Evolutionary conservation across 2,888 invertebrate genomes (phyloP), one percentile per base, ranked within the genome.

Genomic region (Strigamia transsilvanica): DNA sequence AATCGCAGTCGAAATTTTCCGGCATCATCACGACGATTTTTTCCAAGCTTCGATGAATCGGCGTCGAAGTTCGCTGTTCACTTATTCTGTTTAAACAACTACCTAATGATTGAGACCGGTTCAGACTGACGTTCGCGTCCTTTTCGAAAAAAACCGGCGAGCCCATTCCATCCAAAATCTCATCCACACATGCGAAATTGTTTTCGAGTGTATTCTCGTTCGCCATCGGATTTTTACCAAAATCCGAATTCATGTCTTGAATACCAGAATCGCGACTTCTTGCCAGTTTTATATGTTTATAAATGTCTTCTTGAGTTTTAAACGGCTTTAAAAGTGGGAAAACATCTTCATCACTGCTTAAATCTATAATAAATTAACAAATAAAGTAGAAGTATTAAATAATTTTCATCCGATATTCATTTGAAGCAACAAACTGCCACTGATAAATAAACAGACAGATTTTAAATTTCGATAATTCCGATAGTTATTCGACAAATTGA

Each of bases 31-130:
- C 27, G 38, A 38, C 38, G 27, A 78, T 21, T 78, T 78, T 78
- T 78, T 78, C 78, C 2, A 27, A 6, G 78, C 78, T 78, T 41
- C 80, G 42, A 32, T 80, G 80, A 41, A 38, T 23, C 41, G 61
- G 61, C 18, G 61, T 61, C 21, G 61, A 61, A 21, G 61, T 61
- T 18, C 61, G 18, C 18, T 61, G 61, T 61, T 61, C 61, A 61
- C 61, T 21, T n/a, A 61, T 18, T 61, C n/a, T 61, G 61, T 61
- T 18, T 61, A 61, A 61, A 21, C 15, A 61, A 4, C 21, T 21
- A 18, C 61, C 61, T 21, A 61, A 18, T 1, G 61, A 61, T n/a
- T 61, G 61, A 15, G 61, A 61, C 9, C 61, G 61, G 61, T 61
- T 61, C 21, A 61, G 18, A 21, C 21, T 61, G 2, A 61, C 61